These are phyloP conservation scores for Mustela lutreola DNA, from an alignment of 2,113 vertebrate species.

Conservation along the genomic window DNA sequence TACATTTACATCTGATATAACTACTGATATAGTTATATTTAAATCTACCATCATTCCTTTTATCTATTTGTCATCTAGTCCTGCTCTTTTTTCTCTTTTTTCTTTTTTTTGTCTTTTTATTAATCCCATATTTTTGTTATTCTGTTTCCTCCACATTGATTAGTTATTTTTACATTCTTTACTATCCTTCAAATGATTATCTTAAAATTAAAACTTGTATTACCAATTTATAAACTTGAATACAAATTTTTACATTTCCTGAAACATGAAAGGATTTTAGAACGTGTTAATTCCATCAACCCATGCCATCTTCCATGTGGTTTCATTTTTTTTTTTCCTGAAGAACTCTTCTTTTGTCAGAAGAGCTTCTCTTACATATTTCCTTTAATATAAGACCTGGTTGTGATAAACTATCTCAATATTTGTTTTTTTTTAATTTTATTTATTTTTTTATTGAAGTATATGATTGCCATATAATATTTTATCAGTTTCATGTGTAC, in stretches of 20 bases:
- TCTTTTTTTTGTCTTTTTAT: not conserved
- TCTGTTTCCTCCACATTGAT: not conserved
- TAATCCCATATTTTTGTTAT: not conserved
- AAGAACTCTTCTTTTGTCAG: not conserved
- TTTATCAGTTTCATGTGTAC: not conserved
- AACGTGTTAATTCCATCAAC: not conserved
- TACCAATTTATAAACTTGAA: not conserved
- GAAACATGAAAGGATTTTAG: not conserved
- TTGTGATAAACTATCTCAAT: not conserved
- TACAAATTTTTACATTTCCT: constrained; percentile 20
- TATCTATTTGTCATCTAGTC: not conserved
- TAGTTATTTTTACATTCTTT: not conserved
- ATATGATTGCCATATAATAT: not conserved
- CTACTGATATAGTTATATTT: not conserved
- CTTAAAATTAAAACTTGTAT: not conserved
- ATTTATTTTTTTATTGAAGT: not conserved
- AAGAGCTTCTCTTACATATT: not conserved
- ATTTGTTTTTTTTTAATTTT: not conserved
- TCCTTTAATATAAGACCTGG: not conserved
- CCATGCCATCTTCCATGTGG: not conserved
- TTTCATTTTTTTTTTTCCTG: not conserved
- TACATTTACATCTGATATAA: not conserved
- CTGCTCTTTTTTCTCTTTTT: not conserved
- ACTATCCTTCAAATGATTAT: not conserved
- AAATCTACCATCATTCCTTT: not conserved